Percentiles rank a stretch among this genome's conserved stretches.
phyloP scores from a whole-genome alignment of 1,140 invertebrate genomes.

The Platorchestia sp. region DNA sequence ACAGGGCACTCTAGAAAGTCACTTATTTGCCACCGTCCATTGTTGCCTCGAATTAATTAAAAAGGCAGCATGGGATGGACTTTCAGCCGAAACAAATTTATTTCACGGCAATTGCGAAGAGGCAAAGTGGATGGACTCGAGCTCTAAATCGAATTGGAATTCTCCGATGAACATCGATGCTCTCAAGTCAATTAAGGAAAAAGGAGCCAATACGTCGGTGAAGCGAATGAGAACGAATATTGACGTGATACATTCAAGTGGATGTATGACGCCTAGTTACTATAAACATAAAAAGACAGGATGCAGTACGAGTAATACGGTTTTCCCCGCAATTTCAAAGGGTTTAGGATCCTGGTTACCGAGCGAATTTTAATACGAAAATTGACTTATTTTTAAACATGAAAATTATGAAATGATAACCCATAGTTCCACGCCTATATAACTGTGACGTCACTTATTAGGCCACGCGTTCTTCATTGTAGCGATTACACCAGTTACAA shows the following conservation, averaged over 20 bases:
- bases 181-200: background rate
- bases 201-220: background rate
- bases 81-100: background rate
- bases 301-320: background rate
- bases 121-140: background rate
- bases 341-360: background rate
- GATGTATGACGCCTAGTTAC: background rate
- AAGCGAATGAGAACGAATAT: background rate
- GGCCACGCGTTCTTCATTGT: too few relatives aligned
- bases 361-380: background rate
- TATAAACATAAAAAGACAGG: background rate
- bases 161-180: background rate
- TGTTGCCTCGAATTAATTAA: constrained; percentile 1
- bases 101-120: background rate
- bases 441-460: background rate
- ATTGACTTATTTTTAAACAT: background rate
- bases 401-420: background rate
- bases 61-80: background rate
- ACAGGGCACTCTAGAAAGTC: background rate
- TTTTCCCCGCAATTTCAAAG: background rate
- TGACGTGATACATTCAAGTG: background rate
- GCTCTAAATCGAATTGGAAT: background rate
- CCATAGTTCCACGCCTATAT: background rate
- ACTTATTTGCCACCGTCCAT: background rate
- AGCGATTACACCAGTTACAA: too few relatives aligned